Conservation (phyloP, 2,797 vertebrate species). For the Aplochiton taeniatus region DNA sequence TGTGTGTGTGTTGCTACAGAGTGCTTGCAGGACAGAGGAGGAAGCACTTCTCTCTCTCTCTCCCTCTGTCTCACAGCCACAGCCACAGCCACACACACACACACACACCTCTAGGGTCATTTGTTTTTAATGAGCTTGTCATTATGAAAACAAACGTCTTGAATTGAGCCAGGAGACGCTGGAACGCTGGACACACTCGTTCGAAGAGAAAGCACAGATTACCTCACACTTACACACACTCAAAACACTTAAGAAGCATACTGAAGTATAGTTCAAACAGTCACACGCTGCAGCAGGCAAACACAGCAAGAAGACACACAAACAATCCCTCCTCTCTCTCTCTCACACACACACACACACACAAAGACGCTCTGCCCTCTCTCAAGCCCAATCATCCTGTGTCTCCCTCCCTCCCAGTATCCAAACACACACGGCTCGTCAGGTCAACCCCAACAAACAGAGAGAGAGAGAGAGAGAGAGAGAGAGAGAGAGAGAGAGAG, state of each 20-base stretch:
- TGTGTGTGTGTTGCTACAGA: slow-evolving; percentile 25
- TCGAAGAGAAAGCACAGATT: too few relatives aligned
- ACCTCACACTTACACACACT: background rate
- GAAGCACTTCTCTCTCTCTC: slow-evolving; percentile 12
- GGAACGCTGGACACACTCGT: slow-evolving; percentile 11
- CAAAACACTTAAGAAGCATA: too few relatives aligned
- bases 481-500: background rate
- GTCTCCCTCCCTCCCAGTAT: background rate
- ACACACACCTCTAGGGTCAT: slow-evolving; percentile 5
- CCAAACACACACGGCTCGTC: slow-evolving; percentile 14
- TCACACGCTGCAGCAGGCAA: too few relatives aligned
- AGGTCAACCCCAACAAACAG: slow-evolving; percentile 30
- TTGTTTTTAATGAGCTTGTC: slow-evolving; percentile 52
- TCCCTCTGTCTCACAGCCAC: slow-evolving; percentile 34
- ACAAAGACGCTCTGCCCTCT: background rate
- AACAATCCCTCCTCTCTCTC: background rate
- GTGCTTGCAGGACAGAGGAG: slow-evolving; percentile 23
- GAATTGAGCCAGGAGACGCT: slow-evolving; percentile 21
- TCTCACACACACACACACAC: background rate
- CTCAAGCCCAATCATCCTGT: too few relatives aligned
- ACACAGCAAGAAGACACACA: too few relatives aligned
- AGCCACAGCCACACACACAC: background rate
- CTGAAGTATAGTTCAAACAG: too few relatives aligned
- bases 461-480: background rate
- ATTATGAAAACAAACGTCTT: slow-evolving; percentile 55